Base-by-base conservation (phyloP, 2,888 invertebrate species). In the Tiliacea citrago region DNA sequence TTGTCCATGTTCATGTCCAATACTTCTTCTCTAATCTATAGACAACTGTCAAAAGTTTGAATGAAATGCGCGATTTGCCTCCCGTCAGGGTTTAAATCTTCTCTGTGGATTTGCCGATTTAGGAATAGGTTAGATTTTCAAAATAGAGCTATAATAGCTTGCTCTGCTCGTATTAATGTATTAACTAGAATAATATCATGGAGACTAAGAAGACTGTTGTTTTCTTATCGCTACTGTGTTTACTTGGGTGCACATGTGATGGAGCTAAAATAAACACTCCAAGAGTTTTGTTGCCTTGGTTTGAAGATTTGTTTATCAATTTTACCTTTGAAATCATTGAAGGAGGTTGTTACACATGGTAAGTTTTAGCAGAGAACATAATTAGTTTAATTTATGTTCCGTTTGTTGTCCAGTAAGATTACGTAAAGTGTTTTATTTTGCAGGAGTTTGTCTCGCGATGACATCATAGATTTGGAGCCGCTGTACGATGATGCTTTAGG, bases 301-400 rank as follows among this genome's bases (percentile, higher is more conserved):
- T 99, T 93, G 98, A 98, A 88, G 97, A 98, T 90, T 97, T 98
- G 75, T 97, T 98, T 71, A 97, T 98, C 24, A 98, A 98, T 96
- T 99, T 99, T 94, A 98, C 98, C 0, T 97, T 99, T 87, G 98
- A 99, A 97, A 99, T 99, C 3, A 97, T 98, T 24, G 98, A 98
- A 92, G 98, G 98, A 71, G 98, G 99, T 71, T 99, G 99, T 95
- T 99, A 99, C 93, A 97, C 97, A 97, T 99, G 99, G 99, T 99
- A 97, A 97, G 97, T 68, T n/a, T 21, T 10, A 35, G 18, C n/a
- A 29, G 39, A 21, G 13, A 60, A 29, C 10, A 35, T 57, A 60
- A 1, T 6, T 6, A 10, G 18, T 39, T 42, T 45, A 45, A 45
- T 18, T n/a, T 45, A 4, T 42, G 8, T 24, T 53, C 39, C 0